A percentile compares a stretch with the other conserved stretches of the same genome.
Conservation (phyloP, 1,140 invertebrate species). For the Conus ventricosus region DNA sequence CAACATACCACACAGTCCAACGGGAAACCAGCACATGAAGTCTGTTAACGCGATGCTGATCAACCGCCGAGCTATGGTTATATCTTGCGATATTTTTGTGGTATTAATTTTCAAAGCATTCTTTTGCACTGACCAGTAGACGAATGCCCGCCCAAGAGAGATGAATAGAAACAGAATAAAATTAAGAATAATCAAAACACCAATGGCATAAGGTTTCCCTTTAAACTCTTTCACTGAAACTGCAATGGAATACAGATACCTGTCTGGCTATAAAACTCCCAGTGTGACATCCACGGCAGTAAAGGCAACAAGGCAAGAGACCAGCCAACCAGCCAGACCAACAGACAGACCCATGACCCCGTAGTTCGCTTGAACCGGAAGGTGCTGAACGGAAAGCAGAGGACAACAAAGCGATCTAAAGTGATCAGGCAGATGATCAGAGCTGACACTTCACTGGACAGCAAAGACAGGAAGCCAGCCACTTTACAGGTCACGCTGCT, state of each 20-base stretch:
- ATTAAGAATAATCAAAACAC: too few species aligned
- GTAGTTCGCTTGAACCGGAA: neutral
- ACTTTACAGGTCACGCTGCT: constrained; percentile 52
- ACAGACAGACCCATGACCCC: neutral
- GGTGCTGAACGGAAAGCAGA: constrained; percentile 57
- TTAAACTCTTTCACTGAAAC: too few species aligned
- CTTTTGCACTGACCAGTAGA: constrained; percentile 43
- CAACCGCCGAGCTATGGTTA: constrained; percentile 41
- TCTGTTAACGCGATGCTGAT: too few species aligned
- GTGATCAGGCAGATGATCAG: constrained; percentile 45
- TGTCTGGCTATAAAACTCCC: too few species aligned
- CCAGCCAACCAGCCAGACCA: constrained; percentile 4
- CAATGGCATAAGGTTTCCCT: too few species aligned
- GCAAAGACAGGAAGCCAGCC: constrained; percentile 60
- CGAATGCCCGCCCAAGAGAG: too few species aligned
- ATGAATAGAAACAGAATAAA: too few species aligned
- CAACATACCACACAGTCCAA: constrained; percentile 2
- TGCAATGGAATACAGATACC: too few species aligned
- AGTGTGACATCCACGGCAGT: neutral
- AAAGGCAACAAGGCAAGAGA: constrained; percentile 3
- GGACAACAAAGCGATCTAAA: constrained; percentile 54
- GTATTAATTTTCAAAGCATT: too few species aligned
- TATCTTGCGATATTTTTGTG: constrained; percentile 44
- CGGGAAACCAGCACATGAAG: constrained; percentile 26
- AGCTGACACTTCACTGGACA: constrained; percentile 47